These are phyloP conservation scores for Lacanobia oleracea DNA, from an alignment of 2,888 invertebrate species.

Conservation along the genomic window DNA sequence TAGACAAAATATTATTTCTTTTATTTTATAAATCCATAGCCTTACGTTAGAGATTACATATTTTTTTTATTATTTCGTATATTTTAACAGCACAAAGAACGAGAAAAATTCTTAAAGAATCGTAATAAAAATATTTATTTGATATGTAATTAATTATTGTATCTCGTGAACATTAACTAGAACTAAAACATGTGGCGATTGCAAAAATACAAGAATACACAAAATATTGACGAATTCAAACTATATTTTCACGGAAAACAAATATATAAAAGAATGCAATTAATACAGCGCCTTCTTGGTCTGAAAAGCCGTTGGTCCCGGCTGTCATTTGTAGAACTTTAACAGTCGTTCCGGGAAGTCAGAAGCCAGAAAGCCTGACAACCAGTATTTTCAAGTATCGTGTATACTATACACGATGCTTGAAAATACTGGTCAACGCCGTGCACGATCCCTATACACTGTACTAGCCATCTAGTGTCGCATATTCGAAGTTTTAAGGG, in stretches of 20 bases:
- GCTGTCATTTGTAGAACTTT: neutral
- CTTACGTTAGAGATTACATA: neutral
- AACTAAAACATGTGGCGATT: constrained; percentile 49
- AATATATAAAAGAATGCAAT: neutral
- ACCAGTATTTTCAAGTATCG: neutral
- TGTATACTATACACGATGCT: too few species aligned
- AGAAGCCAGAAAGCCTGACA: neutral
- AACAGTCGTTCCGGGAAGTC: neutral
- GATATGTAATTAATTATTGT: constrained; percentile 72
- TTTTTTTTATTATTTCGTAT: neutral
- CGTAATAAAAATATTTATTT: constrained; percentile 63
- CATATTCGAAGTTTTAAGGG: too few species aligned
- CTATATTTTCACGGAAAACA: neutral
- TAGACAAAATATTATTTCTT: constrained; percentile 40
- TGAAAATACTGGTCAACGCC: too few species aligned
- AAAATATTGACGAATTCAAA: constrained; percentile 35
- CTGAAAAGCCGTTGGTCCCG: neutral
- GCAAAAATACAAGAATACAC: constrained; percentile 51
- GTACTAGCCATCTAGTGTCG: too few species aligned
- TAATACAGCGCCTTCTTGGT: neutral
- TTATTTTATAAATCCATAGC: constrained; percentile 10
- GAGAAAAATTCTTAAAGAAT: constrained; percentile 31
- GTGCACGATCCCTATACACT: too few species aligned
- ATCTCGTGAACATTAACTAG: constrained; percentile 41
- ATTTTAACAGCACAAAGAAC: constrained; percentile 51